A percentile compares a stretch with the other conserved stretches of the same genome.
phyloP scores from a whole-genome alignment of 2,113 vertebrate genomes.

The Probosciger aterrimus region DNA sequence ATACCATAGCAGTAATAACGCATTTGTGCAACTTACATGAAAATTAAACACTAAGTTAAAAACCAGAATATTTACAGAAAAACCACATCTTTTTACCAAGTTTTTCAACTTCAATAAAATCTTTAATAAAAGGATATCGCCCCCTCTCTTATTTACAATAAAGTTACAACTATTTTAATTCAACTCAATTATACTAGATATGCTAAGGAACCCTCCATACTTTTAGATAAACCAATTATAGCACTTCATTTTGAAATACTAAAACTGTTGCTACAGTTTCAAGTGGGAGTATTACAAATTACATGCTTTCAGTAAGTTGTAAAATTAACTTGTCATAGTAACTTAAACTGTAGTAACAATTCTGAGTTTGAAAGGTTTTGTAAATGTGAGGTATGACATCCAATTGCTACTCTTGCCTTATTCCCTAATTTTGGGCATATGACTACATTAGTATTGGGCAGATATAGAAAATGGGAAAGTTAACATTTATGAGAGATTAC shows the following conservation, averaged over 20 bases:
- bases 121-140: constrained; percentile 9
- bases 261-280: background rate
- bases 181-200: constrained; percentile 11
- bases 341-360: constrained; percentile 12
- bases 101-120: background rate
- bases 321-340: constrained; percentile 22
- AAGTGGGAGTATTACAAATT: constrained; percentile 14
- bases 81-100: background rate
- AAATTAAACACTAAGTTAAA: background rate
- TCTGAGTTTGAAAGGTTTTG: constrained; percentile 40
- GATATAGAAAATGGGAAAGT: constrained; percentile 71
- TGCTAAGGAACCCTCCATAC: background rate
- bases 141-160: background rate
- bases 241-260: constrained; percentile 4
- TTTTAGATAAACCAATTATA: constrained; percentile 24
- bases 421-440: constrained; percentile 23
- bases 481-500: constrained; percentile 80
- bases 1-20: constrained; percentile 1
- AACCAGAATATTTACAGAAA: background rate
- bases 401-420: constrained; percentile 23
- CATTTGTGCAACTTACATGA: background rate
- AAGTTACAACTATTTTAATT: constrained; percentile 3
- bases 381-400: constrained; percentile 24
- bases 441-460: constrained; percentile 64
- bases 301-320: background rate